These are phyloP conservation scores for Hafferia zeledoni DNA, from an alignment of 2,797 vertebrate species.

Conservation along the genomic window DNA sequence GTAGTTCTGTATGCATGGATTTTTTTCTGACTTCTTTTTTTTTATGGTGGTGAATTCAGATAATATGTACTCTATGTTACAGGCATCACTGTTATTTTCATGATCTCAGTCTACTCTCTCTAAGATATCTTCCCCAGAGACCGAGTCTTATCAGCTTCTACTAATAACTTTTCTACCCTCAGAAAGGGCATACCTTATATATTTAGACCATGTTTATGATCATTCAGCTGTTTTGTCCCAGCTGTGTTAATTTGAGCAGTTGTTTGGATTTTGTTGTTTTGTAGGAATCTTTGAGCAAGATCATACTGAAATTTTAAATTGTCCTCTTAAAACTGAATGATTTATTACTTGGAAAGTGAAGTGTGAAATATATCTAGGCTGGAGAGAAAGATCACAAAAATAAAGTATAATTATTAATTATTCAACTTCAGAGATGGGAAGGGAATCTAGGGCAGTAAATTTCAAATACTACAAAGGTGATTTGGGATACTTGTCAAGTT, in stretches of 20 bases:
- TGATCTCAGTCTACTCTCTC: not conserved
- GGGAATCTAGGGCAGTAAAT: not conserved
- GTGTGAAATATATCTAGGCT: not conserved
- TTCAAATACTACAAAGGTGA: not conserved
- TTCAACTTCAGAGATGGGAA: not conserved
- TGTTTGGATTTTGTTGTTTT: not conserved
- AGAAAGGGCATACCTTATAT: not conserved
- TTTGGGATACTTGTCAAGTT: not conserved
- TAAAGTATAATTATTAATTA: not conserved
- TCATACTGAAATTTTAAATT: not conserved
- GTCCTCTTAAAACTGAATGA: not conserved
- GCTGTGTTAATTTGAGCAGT: not conserved
- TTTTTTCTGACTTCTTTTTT: not conserved
- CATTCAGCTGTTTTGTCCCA: not conserved
- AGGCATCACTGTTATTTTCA: not conserved
- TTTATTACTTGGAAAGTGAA: not conserved
- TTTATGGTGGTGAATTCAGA: not conserved
- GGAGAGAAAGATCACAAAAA: not conserved
- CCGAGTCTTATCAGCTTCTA: not conserved
- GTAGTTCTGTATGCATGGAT: not conserved
- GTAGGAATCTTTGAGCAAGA: not conserved
- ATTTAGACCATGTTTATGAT: not conserved
- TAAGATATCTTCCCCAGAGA: not conserved
- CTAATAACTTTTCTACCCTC: not conserved
- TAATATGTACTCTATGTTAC: not conserved